These are phyloP conservation scores for western clawed frog (Xenopus tropicalis) DNA, from an alignment of 2,113 vertebrate genomes.

Conservation along the genomic window DNA sequence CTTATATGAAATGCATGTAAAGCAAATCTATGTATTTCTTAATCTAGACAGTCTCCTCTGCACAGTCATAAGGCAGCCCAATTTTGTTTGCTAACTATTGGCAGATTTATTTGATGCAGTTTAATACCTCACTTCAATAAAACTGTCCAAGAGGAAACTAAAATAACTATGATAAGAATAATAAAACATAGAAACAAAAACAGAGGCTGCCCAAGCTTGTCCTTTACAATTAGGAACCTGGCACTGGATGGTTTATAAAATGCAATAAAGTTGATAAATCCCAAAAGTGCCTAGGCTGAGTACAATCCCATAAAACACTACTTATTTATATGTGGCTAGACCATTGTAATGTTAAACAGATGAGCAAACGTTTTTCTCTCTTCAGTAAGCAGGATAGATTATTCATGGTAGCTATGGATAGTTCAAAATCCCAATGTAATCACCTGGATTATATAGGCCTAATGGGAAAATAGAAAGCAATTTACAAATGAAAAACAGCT, in stretches of 20 bases:
- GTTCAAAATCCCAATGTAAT: conserved; percentile 41
- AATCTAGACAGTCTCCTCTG: too few relatives aligned
- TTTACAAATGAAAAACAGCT: conserved; percentile 22
- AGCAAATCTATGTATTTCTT: too few relatives aligned
- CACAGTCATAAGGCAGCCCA: too few relatives aligned
- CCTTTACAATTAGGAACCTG: conserved; percentile 18
- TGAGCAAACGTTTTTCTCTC: conserved; percentile 25
- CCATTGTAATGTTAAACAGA: conserved; percentile 34
- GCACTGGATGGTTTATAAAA: conserved; percentile 14
- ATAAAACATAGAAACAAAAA: conserved; percentile 11
- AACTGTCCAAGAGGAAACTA: not conserved
- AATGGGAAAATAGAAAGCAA: conserved; percentile 28
- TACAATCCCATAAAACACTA: conserved; percentile 32
- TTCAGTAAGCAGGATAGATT: conserved; percentile 39
- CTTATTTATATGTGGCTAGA: conserved; percentile 28
- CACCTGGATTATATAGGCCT: conserved; percentile 40
- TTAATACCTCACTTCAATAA: not conserved
- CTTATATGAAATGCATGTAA: too few relatives aligned
- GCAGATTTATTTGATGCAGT: not conserved
- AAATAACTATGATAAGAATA: conserved; percentile 1
- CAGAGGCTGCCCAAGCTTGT: conserved; percentile 13
- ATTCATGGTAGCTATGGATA: conserved; percentile 35
- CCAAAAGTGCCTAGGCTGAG: conserved; percentile 22
- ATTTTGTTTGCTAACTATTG: too few relatives aligned
- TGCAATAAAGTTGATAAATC: conserved; percentile 24